A percentile compares a stretch with the other conserved stretches of the same genome.
phyloP scores from a whole-genome alignment of 2,797 vertebrate genomes.

The Bovichtus diacanthus region DNA sequence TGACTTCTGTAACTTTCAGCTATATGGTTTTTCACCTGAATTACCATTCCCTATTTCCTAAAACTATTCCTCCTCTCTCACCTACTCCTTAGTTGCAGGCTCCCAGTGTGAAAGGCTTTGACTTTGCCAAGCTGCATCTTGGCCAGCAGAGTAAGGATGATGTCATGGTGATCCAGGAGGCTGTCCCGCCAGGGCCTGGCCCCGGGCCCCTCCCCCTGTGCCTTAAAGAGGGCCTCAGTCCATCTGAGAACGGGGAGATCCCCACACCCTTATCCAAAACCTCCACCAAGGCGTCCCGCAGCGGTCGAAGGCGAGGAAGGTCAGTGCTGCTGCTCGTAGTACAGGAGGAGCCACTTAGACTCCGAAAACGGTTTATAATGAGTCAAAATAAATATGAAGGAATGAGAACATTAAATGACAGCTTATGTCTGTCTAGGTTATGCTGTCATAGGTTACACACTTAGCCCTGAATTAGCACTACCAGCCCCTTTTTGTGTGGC shows the following conservation, averaged over 20 bases:
- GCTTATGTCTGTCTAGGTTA: not conserved
- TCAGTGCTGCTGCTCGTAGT: conserved; percentile 64
- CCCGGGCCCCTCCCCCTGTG: conserved; percentile 87
- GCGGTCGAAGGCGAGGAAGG: conserved; percentile 90
- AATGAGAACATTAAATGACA: not conserved
- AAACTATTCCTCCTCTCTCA: conserved; percentile 6
- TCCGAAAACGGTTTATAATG: not conserved
- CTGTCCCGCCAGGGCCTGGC: conserved; percentile 78
- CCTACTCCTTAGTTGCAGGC: conserved; percentile 70
- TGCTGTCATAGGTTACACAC: not conserved
- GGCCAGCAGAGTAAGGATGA: conserved; percentile 98
- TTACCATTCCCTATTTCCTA: conserved; percentile 15
- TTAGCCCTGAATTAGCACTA: not conserved
- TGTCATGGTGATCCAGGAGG: conserved; percentile 95
- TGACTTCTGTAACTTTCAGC: not conserved
- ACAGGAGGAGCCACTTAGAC: no score
- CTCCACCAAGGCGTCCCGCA: conserved; percentile 90
- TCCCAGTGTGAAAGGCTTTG: conserved; percentile 97
- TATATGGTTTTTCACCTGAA: not conserved
- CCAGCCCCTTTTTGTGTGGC: not conserved
- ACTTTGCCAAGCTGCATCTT: conserved; percentile 98
- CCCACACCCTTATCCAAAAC: conserved; percentile 90
- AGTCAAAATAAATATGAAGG: not conserved
- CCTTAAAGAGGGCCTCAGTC: conserved; percentile 89
- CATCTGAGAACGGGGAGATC: conserved; percentile 91